A percentile compares a stretch with the other conserved stretches of the same genome.
Evolutionary conservation across 2,113 vertebrate genomes (phyloP).

Genomic region (Poecilia latipinna): DNA sequence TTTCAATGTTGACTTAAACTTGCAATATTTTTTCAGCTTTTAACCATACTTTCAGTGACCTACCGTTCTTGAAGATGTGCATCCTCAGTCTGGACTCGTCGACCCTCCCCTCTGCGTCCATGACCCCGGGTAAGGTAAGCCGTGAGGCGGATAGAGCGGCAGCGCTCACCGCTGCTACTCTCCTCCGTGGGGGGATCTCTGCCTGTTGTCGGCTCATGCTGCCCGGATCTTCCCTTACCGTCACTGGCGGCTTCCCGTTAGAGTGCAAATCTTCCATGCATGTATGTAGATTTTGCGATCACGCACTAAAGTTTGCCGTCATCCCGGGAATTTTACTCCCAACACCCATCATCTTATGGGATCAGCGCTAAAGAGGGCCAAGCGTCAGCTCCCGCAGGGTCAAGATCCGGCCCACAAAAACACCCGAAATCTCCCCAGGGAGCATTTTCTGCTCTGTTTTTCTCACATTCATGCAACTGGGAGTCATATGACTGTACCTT

Average conservation of each 20-base stretch:
- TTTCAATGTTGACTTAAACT: neutral
- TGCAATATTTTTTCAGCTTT: neutral
- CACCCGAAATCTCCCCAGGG: neutral
- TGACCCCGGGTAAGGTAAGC: constrained; percentile 76
- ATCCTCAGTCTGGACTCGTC: constrained; percentile 81
- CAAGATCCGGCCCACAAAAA: neutral
- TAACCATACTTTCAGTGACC: neutral
- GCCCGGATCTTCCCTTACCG: constrained; percentile 9
- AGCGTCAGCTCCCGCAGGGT: neutral
- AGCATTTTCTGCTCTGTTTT: neutral
- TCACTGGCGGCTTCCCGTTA: neutral
- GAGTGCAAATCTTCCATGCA: constrained; percentile 33
- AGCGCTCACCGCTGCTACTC: constrained; percentile 54
- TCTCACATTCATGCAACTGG: constrained; percentile 4
- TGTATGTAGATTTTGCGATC: neutral
- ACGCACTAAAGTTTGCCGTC: neutral
- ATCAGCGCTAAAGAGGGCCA: neutral
- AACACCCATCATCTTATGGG: neutral
- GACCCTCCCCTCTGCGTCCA: constrained; percentile 82
- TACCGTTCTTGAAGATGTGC: constrained; percentile 82
- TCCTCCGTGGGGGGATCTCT: constrained; percentile 12
- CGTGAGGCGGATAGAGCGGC: constrained; percentile 49
- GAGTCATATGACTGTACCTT: constrained; percentile 68
- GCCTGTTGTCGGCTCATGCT: neutral
- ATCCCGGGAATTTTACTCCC: neutral